Evolutionary conservation across 2,888 invertebrate species (phyloP), one percentile per base, ranked within the genome.

Genomic region (Pediacus dermestoides): DNA sequence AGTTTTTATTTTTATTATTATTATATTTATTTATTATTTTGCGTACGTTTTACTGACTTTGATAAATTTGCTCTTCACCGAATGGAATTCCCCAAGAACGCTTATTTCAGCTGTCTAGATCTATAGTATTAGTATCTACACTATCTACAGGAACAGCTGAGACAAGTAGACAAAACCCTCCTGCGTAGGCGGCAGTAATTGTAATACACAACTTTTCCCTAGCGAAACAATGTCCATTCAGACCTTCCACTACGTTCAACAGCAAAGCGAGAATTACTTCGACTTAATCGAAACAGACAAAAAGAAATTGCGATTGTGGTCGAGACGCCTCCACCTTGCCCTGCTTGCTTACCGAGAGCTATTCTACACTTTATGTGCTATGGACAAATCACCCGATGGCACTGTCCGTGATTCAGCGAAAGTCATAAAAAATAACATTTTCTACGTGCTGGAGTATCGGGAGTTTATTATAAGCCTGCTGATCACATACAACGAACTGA

Each of bases 211-310:
- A n/a, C n/a, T n/a, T n/a, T n/a, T n/a, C n/a, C n/a, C n/a, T n/a
- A 93, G 92, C 67, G 95, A 96, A 73, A 95, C 96, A 1, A 80
- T 96, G 77, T 88, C 91, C 10, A 81, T 91, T 2, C 82, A 86
- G 46, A 83, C 87, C 57, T 96, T 97, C 70, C 93, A 97, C 72
- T 90, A 90, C 70, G 86, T 95, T 41, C 94, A 96, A 69, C 88
- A 89, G 55, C 87, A 93, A 71, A 79, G 95, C 75, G 91, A 92
- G 61, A 80, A 78, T 46, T 88, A 84, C 63, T 80, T 80, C 62
- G 91, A 91, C 60, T 85, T 86, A 82, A 85, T 94, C 60, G 71
- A 74, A 51, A 77, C 81, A 30, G 93, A 96, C 63, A 95, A 94
- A 72, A 88, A 88, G 62, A 88, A 88, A 61, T 86, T 88, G 63